Conservation (phyloP, 2,888 invertebrate species). For the Sturmia bella region DNA sequence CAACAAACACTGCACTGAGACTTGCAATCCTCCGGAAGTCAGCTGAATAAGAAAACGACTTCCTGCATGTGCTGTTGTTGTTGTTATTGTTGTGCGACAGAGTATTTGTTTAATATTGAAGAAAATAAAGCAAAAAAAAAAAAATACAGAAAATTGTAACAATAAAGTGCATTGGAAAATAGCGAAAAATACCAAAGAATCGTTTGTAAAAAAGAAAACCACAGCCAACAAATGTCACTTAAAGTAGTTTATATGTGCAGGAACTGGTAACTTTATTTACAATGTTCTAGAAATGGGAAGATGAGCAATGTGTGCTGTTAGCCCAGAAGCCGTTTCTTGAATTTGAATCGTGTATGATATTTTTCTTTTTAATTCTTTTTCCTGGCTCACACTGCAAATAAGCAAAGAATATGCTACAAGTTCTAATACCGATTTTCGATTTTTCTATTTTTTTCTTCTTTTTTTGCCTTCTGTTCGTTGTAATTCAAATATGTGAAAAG, state of each 20-base stretch:
- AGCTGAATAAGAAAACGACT: slow-evolving; percentile 65
- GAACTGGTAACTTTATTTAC: slow-evolving; percentile 45
- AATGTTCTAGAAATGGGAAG: slow-evolving; percentile 27
- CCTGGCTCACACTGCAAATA: slow-evolving; percentile 15
- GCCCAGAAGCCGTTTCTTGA: slow-evolving; percentile 18
- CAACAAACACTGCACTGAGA: neutral
- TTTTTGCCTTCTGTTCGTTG: slow-evolving; percentile 1
- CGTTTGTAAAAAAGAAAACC: neutral
- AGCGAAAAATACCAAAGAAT: neutral
- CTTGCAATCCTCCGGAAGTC: slow-evolving; percentile 60
- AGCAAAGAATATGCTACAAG: slow-evolving; percentile 5
- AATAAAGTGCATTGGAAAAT: slow-evolving; percentile 17
- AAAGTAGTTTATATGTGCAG: neutral
- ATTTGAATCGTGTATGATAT: neutral
- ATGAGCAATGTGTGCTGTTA: slow-evolving; percentile 48
- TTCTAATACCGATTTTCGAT: slow-evolving; percentile 29
- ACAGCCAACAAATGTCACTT: slow-evolving; percentile 55
- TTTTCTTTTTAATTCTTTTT: slow-evolving; percentile 15
- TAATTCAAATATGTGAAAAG: slow-evolving; percentile 55
- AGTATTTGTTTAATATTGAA: slow-evolving; percentile 42
- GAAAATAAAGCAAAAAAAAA: neutral
- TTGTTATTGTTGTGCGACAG: slow-evolving; percentile 41
- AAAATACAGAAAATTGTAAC: neutral
- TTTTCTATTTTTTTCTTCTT: slow-evolving; percentile 1
- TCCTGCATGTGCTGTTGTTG: slow-evolving; percentile 24